Percentiles rank a stretch among this genome's conserved stretches.
Conservation (phyloP, 1,140 invertebrate species). For the Ephestia elutella region DNA sequence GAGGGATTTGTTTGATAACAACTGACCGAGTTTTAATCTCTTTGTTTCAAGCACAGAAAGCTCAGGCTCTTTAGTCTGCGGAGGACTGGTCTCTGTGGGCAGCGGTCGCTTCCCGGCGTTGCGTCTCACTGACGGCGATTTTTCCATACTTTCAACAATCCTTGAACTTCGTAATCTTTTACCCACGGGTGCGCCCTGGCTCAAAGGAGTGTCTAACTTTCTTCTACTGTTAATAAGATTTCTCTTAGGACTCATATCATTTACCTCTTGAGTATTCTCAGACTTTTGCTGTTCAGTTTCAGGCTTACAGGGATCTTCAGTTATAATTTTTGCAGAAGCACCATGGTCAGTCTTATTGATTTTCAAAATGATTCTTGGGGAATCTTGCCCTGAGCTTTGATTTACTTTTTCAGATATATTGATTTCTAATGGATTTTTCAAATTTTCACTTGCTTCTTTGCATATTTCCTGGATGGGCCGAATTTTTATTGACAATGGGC, state of each 20-base stretch:
- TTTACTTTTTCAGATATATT: constrained; percentile 58
- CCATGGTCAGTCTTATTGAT: constrained; percentile 73
- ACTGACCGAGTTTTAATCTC: constrained; percentile 63
- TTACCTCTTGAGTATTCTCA: constrained; percentile 42
- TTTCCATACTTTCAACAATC: constrained; percentile 51
- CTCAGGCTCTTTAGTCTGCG: constrained; percentile 48
- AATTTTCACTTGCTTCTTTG: constrained; percentile 50
- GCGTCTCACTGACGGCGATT: constrained; percentile 26
- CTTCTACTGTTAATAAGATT: constrained; percentile 43
- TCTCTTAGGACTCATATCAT: constrained; percentile 47
- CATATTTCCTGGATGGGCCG: constrained; percentile 39
- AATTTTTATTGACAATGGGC: constrained; percentile 23
- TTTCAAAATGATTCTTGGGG: constrained; percentile 72
- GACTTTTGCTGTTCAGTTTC: constrained; percentile 27
- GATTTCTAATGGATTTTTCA: constrained; percentile 68
- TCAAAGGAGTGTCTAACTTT: constrained; percentile 31
- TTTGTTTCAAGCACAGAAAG: constrained; percentile 57
- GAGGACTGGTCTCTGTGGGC: constrained; percentile 35
- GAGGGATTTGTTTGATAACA: constrained; percentile 58
- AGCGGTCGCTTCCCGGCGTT: constrained; percentile 51
- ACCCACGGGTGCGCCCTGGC: constrained; percentile 36
- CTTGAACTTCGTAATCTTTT: constrained; percentile 62
- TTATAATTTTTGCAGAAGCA: constrained; percentile 68
- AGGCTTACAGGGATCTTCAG: constrained; percentile 54
- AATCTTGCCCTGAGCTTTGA: constrained; percentile 68